Percentiles rank a stretch among this genome's conserved stretches.
Evolutionary conservation across 2,797 vertebrate species (phyloP).

Genomic region (Myotis findleyi): DNA sequence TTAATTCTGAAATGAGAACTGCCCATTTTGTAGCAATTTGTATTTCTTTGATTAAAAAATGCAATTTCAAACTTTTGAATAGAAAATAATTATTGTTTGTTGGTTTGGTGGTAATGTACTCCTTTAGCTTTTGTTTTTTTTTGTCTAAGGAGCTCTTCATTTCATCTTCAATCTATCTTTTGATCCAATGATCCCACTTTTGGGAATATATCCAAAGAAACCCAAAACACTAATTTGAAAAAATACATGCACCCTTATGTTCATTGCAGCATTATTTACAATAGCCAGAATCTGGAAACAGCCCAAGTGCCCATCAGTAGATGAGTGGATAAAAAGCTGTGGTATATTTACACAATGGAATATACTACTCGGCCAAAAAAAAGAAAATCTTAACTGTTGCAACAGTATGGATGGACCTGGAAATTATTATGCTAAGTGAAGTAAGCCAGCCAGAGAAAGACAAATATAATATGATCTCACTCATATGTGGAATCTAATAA

Average conservation of each 20-base stretch:
- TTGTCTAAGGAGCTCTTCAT: background rate
- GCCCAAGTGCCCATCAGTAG: background rate
- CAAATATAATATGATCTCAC: background rate
- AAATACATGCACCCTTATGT: background rate
- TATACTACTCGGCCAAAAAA: background rate
- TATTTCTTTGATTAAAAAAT: conserved; percentile 8
- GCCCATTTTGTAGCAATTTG: background rate
- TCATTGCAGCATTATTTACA: background rate
- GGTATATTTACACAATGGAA: background rate
- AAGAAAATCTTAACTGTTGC: background rate
- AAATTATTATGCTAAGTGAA: background rate
- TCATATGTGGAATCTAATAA: background rate
- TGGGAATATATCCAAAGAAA: background rate
- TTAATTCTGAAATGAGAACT: conserved; percentile 37
- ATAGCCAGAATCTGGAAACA: background rate
- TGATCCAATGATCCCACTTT: background rate
- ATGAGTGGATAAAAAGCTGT: background rate
- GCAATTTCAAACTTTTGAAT: background rate
- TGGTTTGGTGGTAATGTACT: background rate
- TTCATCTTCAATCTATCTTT: background rate
- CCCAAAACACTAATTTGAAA: background rate
- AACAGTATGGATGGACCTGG: background rate
- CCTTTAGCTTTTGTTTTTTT: background rate
- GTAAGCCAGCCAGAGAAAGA: background rate
- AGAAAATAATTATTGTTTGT: background rate